Base-by-base conservation (phyloP, 1,140 invertebrate species). In the Papilio helenus region DNA sequence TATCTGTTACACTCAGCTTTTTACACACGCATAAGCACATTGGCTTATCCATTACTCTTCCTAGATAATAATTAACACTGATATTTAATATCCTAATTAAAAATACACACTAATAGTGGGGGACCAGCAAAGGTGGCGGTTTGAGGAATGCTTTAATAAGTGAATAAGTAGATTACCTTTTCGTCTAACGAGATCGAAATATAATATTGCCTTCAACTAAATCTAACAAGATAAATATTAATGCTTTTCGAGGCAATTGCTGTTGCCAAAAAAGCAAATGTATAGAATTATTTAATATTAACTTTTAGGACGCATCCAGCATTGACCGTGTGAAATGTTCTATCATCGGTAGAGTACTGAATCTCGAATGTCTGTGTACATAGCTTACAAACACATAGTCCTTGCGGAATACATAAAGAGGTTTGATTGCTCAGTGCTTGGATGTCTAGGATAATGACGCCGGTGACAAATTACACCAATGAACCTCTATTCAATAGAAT, bases 311-410 rank as follows among this genome's bases (percentile, higher is more conserved):
- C 90, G 71, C 76, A 85, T 90, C 88, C 74, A 89, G 86, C 3
- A n/a, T 9, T 26, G 26, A 87, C 73, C 87, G 89, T 90, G 90
- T 86, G 90, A 91, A 90, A 83, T 86, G 78, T 86, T 86, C 87
- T 82, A 49, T 85, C 81, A 87, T 91, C 90, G 42, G 71, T 82
- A 86, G 55, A 72, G 76, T 83, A 83, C 82, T 73, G 81, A 85
- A 81, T 88, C 84, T 89, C 86, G 78, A 85, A 86, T 87, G 83
- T 82, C 85, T 86, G 81, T 84, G 84, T 88, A 85, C 84, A 84
- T 81, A 86, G 80, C 73, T 61, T 73, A 34, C 79, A 71, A 72
- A 65, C 44, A 80, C 44, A 84, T 83, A 87, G 83, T 87, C 87
- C 86, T 87, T 84, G 83, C 73, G 81, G 84, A 84, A 78, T 80